Evolutionary conservation across 2,113 vertebrate genomes (phyloP), one percentile per base, ranked within the genome.

Genomic region (Psilopsiagon aurifrons): DNA sequence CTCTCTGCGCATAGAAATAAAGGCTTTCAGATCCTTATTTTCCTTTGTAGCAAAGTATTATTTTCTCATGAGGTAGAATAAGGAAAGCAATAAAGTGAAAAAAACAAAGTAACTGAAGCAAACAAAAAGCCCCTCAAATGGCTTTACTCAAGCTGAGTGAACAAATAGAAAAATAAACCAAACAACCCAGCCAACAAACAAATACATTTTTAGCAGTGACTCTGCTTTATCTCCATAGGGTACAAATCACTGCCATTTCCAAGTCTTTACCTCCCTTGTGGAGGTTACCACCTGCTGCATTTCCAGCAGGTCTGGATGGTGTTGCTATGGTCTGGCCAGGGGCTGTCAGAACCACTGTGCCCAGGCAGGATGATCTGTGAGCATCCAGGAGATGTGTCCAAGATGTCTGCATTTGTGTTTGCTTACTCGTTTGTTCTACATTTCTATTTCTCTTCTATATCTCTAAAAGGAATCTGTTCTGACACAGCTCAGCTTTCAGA

Each of bases 241-340:
- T 62, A 86, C 39, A 87, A 95, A 92, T 91, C 86, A 66, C 17
- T 78, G 62, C 35, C 62, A 37, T 75, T 95, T 95, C 93, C 73
- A 87, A 68, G 81, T 64, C 86, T 95, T 95, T 95, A 92, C 87
- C 89, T 96, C 77, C 89, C 84, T 97, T 87, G 87, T 78, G 78
- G 94, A 88, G 89, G 88, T 94, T 88, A 86, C 60, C 88, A 75
- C 94, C 86, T 88, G 92, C 92, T 94, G 86, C 46, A 35, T 47
- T 81, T 94, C 77, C 91, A 95, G 89, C 83, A 86, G 77, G 73
- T 78, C 55, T 86, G 83, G 66, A 64, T 57, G 69, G 37, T 35
- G 70, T 11, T 88, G 64, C 39, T 0, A 0, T 43, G 80, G 46
- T 86, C 83, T 81, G 80, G 51, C 60, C 73, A 77, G 80, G 83